Base-by-base conservation (phyloP, 1,140 invertebrate genomes). In the Maconellicoccus hirsutus region DNA sequence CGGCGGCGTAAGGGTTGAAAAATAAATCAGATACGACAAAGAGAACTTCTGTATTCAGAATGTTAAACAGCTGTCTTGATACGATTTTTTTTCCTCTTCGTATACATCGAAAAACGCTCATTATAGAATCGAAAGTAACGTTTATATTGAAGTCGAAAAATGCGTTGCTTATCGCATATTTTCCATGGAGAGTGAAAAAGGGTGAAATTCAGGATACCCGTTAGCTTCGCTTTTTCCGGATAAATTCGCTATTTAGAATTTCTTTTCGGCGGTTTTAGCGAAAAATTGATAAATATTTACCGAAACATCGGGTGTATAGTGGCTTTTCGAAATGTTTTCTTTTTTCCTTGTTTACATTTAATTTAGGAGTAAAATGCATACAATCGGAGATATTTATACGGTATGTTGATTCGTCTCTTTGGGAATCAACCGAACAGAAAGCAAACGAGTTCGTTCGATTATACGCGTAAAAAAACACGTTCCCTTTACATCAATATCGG, bases 201-300 rank as follows among this genome's bases (percentile, higher is more conserved):
- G 10, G 42, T 14, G 10, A 52, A 52, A 52, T 52, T 52, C 2
- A 2, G 42, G 42, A 52, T 52, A 52, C 6, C 6, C 42, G n/a
- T 52, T 52, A 52, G 42, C 42, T 33, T 33, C 29, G 3, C 12
- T 33, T 33, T 33, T 33, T 33, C 29, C 42, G 4, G 6, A 6
- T 52, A 8, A 6, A 16, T 52, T 52, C 42, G 42, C 42, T 33
- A 33, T 33, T 33, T 33, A 33, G 29, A 52, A 52, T 52, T 52
- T 14, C 42, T 14, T 52, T 19, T 52, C 42, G n/a, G 42, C 42
- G 42, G 42, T 52, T 16, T 4, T 52, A 52, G 12, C 42, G n/a
- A 52, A 52, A 52, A 52, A 52, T 52, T 52, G 42, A 52, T 52
- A 52, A 52, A 52, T 52, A 52, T 52, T 52, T 52, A 52, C 42